These are phyloP conservation scores for Atherinosoma microstoma DNA, from an alignment of 2,797 vertebrate species.

Conservation along the genomic window DNA sequence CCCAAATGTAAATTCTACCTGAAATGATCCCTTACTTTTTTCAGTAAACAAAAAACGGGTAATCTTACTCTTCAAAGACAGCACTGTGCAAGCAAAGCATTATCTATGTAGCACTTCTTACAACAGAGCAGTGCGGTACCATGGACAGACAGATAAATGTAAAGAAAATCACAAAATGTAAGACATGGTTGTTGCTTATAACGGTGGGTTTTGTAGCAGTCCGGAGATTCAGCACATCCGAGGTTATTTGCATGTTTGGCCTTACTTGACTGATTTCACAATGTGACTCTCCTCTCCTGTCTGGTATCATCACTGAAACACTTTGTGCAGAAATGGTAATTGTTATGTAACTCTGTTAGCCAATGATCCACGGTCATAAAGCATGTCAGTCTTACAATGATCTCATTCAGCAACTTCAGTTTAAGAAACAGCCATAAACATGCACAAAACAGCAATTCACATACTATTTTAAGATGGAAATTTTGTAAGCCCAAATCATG, in stretches of 20 bases:
- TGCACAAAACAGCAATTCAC: neutral
- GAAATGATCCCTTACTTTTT: neutral
- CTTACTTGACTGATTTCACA: conserved; percentile 54
- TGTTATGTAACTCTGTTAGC: conserved; percentile 64
- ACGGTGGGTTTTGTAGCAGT: neutral
- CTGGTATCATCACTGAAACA: conserved; percentile 55
- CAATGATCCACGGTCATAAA: conserved; percentile 45
- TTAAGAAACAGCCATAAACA: conserved; percentile 5
- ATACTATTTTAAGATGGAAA: neutral
- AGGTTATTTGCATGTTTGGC: conserved; percentile 45
- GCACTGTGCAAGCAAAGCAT: neutral
- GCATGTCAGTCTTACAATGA: conserved; percentile 49
- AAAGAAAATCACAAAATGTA: neutral
- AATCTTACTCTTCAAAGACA: neutral
- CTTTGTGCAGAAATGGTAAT: conserved; percentile 52
- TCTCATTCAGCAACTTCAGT: conserved; percentile 20
- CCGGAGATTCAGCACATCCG: conserved; percentile 22
- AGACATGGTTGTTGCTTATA: neutral
- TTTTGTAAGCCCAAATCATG: neutral
- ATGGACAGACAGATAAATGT: neutral
- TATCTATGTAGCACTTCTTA: neutral
- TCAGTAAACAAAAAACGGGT: neutral
- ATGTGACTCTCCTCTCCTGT: conserved; percentile 55
- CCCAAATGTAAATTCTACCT: neutral
- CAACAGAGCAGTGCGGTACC: too few species aligned